Conservation (phyloP, 2,113 vertebrate genomes). For the Spizaetus ornatus region DNA sequence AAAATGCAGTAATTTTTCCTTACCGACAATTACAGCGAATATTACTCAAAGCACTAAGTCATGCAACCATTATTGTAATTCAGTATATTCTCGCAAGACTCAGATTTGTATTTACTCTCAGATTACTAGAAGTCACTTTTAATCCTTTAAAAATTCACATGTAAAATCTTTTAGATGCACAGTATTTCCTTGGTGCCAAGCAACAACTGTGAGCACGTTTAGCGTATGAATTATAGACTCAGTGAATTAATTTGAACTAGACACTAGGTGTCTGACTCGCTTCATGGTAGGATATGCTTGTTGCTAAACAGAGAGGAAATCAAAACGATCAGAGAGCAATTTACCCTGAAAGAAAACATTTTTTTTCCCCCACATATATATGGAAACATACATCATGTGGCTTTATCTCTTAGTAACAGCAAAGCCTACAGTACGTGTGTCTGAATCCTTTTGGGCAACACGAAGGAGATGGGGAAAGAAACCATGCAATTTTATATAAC, state of each 20-base stretch:
- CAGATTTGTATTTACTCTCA: not conserved
- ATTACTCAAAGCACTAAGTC: not conserved
- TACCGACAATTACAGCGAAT: not conserved
- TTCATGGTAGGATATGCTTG: not conserved
- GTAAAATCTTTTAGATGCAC: not conserved
- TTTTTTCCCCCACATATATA: not conserved
- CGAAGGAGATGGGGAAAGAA: not conserved
- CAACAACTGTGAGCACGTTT: not conserved
- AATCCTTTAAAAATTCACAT: not conserved
- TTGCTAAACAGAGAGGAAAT: not conserved
- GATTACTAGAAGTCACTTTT: not conserved
- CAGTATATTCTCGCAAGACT: not conserved
- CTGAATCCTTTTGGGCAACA: not conserved
- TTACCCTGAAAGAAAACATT: not conserved
- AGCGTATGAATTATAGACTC: not conserved
- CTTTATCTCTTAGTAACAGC: not conserved
- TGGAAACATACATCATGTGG: not conserved
- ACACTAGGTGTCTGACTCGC: slow-evolving; percentile 23
- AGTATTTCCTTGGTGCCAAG: not conserved
- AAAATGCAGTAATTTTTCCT: not conserved
- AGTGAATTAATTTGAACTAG: not conserved
- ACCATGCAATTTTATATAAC: not conserved
- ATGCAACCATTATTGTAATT: not conserved
- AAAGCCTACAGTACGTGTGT: fast-evolving
- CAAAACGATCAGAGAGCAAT: not conserved